Percentiles rank a stretch among this genome's conserved stretches.
Conservation (phyloP, 2,888 invertebrate species). For the Chironomus tentans region DNA sequence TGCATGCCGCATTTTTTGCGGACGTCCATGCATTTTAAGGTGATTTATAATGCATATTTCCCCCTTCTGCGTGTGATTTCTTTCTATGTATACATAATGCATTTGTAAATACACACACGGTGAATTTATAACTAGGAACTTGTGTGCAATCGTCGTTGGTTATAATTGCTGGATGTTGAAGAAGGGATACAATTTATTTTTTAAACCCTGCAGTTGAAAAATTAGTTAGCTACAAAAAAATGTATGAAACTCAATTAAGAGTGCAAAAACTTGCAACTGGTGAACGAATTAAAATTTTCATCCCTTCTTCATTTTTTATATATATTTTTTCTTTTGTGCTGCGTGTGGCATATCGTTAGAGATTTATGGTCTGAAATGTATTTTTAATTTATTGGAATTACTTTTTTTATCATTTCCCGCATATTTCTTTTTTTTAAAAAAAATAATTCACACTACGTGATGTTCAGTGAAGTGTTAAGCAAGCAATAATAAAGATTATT, state of each 20-base stretch:
- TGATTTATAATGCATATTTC: slow-evolving; percentile 8
- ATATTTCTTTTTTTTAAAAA: too few species aligned
- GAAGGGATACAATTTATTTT: not conserved
- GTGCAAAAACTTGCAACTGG: slow-evolving; percentile 16
- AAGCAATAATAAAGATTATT: slow-evolving; percentile 7
- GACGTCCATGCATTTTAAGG: slow-evolving; percentile 3
- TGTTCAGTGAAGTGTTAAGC: slow-evolving; percentile 4
- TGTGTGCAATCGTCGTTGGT: slow-evolving; percentile 14
- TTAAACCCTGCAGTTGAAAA: not conserved
- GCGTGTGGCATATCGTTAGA: slow-evolving; percentile 21
- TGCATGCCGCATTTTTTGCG: not conserved
- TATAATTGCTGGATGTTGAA: not conserved
- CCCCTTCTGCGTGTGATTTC: slow-evolving; percentile 4
- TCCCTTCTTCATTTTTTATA: not conserved
- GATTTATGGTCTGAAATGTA: slow-evolving; percentile 9
- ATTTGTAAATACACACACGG: not conserved
- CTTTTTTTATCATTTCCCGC: not conserved
- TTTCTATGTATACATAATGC: not conserved
- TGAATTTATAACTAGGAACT: slow-evolving; percentile 9
- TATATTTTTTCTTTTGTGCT: not conserved
- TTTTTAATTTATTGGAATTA: slow-evolving; percentile 4
- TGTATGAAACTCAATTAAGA: not conserved
- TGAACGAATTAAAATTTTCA: slow-evolving; percentile 12
- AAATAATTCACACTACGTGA: not conserved
- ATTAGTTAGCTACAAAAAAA: not conserved